Conservation (phyloP, 2,888 invertebrate species). For the Agrotis segetum region DNA sequence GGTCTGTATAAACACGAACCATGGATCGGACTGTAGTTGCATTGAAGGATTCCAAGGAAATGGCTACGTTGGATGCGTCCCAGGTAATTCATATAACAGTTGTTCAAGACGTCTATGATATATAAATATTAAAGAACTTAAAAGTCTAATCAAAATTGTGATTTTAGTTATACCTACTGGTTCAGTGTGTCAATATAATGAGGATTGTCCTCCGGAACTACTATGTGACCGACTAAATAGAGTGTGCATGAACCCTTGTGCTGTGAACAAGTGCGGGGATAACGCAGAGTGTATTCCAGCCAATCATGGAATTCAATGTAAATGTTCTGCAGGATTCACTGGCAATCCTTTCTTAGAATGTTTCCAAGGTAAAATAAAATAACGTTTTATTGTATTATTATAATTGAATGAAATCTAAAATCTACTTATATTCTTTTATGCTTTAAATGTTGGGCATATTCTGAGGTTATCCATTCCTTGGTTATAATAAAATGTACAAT, state of each 20-base stretch:
- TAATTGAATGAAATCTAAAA: neutral
- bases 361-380: constrained; percentile 86
- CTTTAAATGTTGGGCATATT: neutral
- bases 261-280: constrained; percentile 95
- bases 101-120: neutral
- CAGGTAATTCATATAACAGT: constrained; percentile 90
- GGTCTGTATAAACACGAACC: constrained; percentile 96
- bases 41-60: constrained; percentile 96
- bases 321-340: constrained; percentile 93
- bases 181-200: constrained; percentile 96
- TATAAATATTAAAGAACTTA: neutral
- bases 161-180: constrained; percentile 80
- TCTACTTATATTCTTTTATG: neutral
- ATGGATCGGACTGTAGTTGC: constrained; percentile 96
- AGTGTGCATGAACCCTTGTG: constrained; percentile 95
- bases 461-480: neutral
- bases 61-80: constrained; percentile 95
- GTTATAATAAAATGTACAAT: neutral
- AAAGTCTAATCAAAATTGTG: constrained; percentile 37
- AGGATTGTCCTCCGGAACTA: constrained; percentile 97
- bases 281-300: constrained; percentile 95
- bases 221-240: constrained; percentile 96
- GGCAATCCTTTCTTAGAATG: constrained; percentile 96
- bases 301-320: constrained; percentile 94
- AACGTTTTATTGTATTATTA: neutral